These are phyloP conservation scores for Volucella bombylans DNA, from an alignment of 2,888 invertebrate genomes.

Conservation along the genomic window DNA sequence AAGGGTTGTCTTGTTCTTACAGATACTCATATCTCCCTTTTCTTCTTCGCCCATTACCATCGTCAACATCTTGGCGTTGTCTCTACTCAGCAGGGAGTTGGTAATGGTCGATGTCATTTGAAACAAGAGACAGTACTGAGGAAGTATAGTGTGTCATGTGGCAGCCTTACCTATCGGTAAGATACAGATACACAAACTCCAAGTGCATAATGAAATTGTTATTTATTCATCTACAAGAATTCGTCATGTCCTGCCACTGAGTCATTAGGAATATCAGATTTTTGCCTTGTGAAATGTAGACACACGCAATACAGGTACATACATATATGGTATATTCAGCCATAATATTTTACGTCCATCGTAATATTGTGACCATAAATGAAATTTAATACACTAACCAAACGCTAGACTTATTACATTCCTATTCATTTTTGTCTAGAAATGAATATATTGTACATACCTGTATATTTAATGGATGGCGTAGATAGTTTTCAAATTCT, in stretches of 20 bases:
- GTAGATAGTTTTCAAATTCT: too few relatives aligned
- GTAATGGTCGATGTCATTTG: constrained; percentile 63
- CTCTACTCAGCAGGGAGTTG: constrained; percentile 32
- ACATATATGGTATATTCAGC: too few relatives aligned
- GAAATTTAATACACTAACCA: not conserved
- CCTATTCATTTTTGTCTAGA: too few relatives aligned
- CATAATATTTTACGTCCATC: constrained; percentile 38
- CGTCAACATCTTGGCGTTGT: constrained; percentile 41
- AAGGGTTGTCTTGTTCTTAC: constrained; percentile 43
- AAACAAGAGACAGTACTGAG: constrained; percentile 12
- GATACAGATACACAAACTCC: constrained; percentile 34
- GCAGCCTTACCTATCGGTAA: constrained; percentile 48
- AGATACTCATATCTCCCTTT: not conserved
- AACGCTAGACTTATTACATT: too few relatives aligned
- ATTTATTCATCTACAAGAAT: constrained; percentile 62
- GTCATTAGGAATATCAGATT: constrained; percentile 45
- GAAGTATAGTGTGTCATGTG: constrained; percentile 53
- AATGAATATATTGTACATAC: too few relatives aligned
- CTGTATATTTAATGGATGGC: too few relatives aligned
- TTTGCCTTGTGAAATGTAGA: constrained; percentile 31
- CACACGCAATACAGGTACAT: not conserved
- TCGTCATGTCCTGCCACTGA: constrained; percentile 47
- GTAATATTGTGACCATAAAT: constrained; percentile 13
- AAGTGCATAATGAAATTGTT: constrained; percentile 67
- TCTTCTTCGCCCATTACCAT: constrained; percentile 4